Conservation (phyloP, 1,140 invertebrate species). For the Scaptomyza montana region DNA sequence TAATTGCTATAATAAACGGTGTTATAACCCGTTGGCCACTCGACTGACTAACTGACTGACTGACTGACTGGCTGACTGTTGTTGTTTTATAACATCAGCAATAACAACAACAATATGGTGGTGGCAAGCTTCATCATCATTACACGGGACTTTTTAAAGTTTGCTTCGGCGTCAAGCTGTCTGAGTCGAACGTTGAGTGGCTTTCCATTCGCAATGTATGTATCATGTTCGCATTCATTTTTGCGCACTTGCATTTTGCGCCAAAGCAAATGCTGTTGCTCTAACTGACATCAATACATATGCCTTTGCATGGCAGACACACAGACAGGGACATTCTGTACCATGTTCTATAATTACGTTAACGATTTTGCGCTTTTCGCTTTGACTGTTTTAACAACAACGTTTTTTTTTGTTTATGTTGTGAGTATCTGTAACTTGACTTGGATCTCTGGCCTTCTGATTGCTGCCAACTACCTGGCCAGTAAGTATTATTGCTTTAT, state of each 20-base stretch:
- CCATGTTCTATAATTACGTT: conserved; percentile 54
- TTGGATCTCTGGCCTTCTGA: not conserved
- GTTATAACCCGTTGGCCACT: conserved; percentile 30
- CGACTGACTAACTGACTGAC: conserved; percentile 9
- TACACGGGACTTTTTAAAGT: conserved; percentile 63
- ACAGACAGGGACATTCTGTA: conserved; percentile 18
- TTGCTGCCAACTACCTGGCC: not conserved
- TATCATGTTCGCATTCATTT: conserved; percentile 58
- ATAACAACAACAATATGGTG: conserved; percentile 12
- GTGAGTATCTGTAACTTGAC: conserved; percentile 1
- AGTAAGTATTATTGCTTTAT: conserved; percentile 14
- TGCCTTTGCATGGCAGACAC: conserved; percentile 3
- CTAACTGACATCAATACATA: conserved; percentile 21
- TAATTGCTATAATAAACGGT: conserved; percentile 68
- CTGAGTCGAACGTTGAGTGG: conserved; percentile 65
- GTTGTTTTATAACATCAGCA: conserved; percentile 51
- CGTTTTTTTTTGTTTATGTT: conserved; percentile 1
- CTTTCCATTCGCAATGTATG: conserved; percentile 55
- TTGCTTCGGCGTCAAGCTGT: conserved; percentile 76
- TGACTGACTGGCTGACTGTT: conserved; percentile 28
- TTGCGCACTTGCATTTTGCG: conserved; percentile 52
- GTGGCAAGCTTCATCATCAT: conserved; percentile 72
- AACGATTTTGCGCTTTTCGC: conserved; percentile 19
- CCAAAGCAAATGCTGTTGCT: conserved; percentile 10
- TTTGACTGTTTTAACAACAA: conserved; percentile 24